These are phyloP conservation scores for Papilio helenus DNA, from an alignment of 1,140 invertebrate species.

Conservation along the genomic window DNA sequence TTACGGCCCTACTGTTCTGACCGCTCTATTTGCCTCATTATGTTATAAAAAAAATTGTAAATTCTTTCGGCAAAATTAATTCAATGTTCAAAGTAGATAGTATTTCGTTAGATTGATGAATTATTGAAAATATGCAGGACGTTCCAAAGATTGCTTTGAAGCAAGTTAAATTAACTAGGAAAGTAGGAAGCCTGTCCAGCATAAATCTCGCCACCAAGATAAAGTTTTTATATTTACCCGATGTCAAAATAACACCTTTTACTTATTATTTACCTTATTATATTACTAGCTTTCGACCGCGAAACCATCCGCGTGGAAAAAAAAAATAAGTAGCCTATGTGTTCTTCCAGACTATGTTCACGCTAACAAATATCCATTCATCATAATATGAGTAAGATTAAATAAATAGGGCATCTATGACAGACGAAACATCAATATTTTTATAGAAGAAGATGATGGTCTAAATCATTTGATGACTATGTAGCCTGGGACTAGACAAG, in stretches of 20 bases:
- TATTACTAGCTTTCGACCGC: no score
- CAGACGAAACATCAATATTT: background rate
- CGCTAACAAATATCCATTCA: no score
- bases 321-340: no score
- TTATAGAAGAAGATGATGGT: no score
- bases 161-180: conserved; percentile 4
- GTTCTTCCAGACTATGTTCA: no score
- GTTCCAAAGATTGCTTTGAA: background rate
- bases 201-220: background rate
- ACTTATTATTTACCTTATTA: background rate
- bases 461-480: no score
- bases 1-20: no score
- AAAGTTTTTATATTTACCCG: background rate
- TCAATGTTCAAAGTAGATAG: background rate
- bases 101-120: background rate
- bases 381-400: no score
- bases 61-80: background rate
- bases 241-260: background rate
- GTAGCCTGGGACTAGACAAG: no score
- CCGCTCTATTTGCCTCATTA: no score
- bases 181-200: background rate
- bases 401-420: background rate
- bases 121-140: conserved; percentile 15
- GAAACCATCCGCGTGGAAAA: no score
- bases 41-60: no score